These are phyloP conservation scores for Graptemys geographica DNA, from an alignment of 2,797 vertebrate genomes.

Conservation along the genomic window DNA sequence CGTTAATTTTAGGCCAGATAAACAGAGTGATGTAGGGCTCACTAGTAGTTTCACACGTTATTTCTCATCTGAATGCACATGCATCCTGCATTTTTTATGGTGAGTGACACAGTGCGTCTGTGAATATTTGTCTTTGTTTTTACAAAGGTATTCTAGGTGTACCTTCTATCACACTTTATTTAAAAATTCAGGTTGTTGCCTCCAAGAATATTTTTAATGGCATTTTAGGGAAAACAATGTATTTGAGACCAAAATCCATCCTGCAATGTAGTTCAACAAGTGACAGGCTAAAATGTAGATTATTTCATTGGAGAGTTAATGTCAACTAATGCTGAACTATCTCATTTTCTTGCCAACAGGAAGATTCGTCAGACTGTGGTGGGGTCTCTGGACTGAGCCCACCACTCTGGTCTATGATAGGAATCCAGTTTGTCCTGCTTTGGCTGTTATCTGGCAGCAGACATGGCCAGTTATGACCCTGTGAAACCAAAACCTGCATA, in stretches of 20 bases:
- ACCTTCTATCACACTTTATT: background rate
- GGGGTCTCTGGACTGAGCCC: conserved; percentile 89
- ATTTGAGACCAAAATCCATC: background rate
- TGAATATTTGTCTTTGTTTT: background rate
- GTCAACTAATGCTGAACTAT: background rate
- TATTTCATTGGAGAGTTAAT: background rate
- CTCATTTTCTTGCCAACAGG: conserved; percentile 83
- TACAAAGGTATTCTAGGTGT: background rate
- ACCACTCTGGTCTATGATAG: conserved; percentile 88
- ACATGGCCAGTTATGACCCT: conserved; percentile 86
- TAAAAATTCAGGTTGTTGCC: background rate
- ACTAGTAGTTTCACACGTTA: background rate
- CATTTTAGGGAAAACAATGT: background rate
- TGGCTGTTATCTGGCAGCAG: conserved; percentile 90
- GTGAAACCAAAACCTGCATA: conserved; percentile 78
- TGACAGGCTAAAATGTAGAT: background rate
- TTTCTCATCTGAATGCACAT: conserved; percentile 5
- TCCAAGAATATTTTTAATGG: background rate
- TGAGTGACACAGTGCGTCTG: background rate
- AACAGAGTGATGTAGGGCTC: background rate
- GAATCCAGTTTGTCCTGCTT: conserved; percentile 90
- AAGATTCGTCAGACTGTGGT: conserved; percentile 96
- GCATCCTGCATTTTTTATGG: background rate
- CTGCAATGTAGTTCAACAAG: conserved; percentile 36
- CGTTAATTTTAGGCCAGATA: background rate